Conservation (phyloP, 2,113 vertebrate genomes). For the Tricholaema leucomelas region DNA sequence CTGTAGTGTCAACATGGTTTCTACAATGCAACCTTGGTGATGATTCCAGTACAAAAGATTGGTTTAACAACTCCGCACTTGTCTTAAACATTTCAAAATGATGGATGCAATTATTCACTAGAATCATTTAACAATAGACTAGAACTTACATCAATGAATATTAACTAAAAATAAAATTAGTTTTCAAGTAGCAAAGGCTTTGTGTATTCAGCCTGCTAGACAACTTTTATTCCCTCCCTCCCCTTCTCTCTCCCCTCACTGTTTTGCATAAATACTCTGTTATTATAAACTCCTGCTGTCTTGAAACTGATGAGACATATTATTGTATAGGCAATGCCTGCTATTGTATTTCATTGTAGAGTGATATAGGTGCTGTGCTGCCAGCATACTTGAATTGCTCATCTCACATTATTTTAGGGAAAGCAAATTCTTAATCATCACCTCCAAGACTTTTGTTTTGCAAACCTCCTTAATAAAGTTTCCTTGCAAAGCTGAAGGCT, state of each 20-base stretch:
- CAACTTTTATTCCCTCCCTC: slow-evolving; percentile 4
- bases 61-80: slow-evolving; percentile 14
- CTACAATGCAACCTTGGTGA: background rate
- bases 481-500: background rate
- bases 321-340: slow-evolving; percentile 7
- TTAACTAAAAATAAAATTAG: slow-evolving; percentile 45
- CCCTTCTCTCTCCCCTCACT: background rate
- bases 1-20: background rate
- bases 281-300: slow-evolving; percentile 51
- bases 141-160: slow-evolving; percentile 24
- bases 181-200: slow-evolving; percentile 43
- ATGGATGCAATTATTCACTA: slow-evolving; percentile 17
- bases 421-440: background rate
- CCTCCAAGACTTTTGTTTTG: background rate
- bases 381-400: background rate
- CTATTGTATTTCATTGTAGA: background rate
- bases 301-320: slow-evolving; percentile 42
- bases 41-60: background rate
- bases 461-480: background rate
- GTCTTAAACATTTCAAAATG: slow-evolving; percentile 23
- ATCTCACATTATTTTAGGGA: background rate
- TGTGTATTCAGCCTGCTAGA: slow-evolving; percentile 30
- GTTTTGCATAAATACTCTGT: slow-evolving; percentile 64
- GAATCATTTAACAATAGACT: slow-evolving; percentile 18
- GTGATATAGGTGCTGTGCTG: background rate